Evolutionary conservation across 2,113 vertebrate species (phyloP), one percentile per base, ranked within the genome.

Genomic region (Sinocyclocheilus anshuiensis): DNA sequence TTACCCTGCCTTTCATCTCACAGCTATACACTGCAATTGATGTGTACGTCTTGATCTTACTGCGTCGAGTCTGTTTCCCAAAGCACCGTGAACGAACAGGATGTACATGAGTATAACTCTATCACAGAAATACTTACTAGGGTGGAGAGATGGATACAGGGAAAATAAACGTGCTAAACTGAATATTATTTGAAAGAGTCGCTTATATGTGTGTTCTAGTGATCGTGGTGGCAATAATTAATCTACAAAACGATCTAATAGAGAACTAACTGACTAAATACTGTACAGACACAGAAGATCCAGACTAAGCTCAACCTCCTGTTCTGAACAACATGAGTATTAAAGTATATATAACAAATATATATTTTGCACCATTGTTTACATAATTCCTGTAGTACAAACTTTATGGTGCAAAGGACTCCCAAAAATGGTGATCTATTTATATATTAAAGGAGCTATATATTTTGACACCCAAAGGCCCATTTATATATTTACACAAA

Each of bases 31-130:
- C 39, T 8, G 33, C 72, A 87, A 87, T 83, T 86, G 88, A 88
- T 83, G 83, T 15, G 7, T 45, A 33, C 26, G 86, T 83, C 69
- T 88, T 89, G 11, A 89, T 91, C 89, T 88, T 65, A 79, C 84
- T 33, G 72, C 69, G 57, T 82, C 13, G 10, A 36, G 69, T 80
- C 55, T 63, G n/a, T 29, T 82, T 83, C 29, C 71, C 24, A 39
- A 82, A 87, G 88, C 50, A 67, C 65, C 69, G 72, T 84, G 79
- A 69, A 81, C 29, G 24, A 61, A 55, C 26, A 20, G 13, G 78
- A 77, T 85, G 48, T 65, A 86, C 88, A 78, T 57, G 50, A 16
- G 48, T 53, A 55, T 8, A 77, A 33, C 80, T 65, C 69, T 45
- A 83, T 61, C 84, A 55, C 24, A 50, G 18, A 50, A 48, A 33